These are phyloP conservation scores for Saccostrea cuccullata DNA, from an alignment of 1,140 invertebrate genomes.

Conservation along the genomic window DNA sequence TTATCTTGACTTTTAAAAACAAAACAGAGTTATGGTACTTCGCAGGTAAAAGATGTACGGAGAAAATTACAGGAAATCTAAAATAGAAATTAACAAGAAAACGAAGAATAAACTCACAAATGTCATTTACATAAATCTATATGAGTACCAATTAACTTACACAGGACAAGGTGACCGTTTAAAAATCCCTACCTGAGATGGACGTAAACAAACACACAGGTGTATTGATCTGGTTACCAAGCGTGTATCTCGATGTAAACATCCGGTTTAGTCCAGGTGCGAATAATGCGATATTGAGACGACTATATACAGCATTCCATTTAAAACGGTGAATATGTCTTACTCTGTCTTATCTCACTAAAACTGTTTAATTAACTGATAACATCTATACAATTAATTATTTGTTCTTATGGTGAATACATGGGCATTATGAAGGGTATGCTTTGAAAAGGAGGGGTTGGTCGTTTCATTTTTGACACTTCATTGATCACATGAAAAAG, in stretches of 20 bases:
- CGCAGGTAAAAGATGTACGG: not conserved
- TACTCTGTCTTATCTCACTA: not conserved
- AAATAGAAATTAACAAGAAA: not conserved
- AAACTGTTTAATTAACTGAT: not conserved
- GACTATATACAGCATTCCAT: not conserved
- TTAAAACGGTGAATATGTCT: not conserved
- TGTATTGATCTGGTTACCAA: constrained; percentile 27
- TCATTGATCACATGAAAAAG: too few species aligned
- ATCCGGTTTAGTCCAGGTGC: not conserved
- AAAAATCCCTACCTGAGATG: constrained; percentile 1
- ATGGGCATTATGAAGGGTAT: too few species aligned
- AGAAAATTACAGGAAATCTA: not conserved
- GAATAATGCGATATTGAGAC: constrained; percentile 19
- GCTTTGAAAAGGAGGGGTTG: too few species aligned
- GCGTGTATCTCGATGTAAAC: constrained; percentile 32
- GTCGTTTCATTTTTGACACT: too few species aligned
- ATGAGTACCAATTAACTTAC: too few species aligned
- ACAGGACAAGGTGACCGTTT: not conserved
- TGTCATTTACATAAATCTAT: not conserved
- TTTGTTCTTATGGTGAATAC: too few species aligned
- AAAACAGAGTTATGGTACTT: not conserved
- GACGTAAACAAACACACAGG: constrained; percentile 20
- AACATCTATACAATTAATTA: too few species aligned
- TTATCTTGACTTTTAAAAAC: too few species aligned
- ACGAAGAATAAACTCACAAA: not conserved